Base-by-base conservation (phyloP, 2,888 invertebrate species). In the Drosophila borealis region DNA sequence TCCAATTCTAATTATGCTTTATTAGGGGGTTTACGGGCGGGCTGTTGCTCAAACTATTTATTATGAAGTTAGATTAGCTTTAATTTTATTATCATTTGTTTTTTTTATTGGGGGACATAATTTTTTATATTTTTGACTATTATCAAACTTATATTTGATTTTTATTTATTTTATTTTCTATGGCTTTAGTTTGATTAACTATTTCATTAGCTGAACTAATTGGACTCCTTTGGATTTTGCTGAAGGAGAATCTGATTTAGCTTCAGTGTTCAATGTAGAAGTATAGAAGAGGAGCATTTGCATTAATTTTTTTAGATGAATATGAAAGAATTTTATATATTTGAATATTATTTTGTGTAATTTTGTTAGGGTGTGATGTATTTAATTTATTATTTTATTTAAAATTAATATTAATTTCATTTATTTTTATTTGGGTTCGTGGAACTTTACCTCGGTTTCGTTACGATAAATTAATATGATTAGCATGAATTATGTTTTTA, bases 1-100 rank as follows among this genome's bases (percentile, higher is more conserved):
- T 96, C 95, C 10, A 95, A 96, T 94, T 33, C 29, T 5, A 33
- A 33, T 33, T 33, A 33, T 33, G 29, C 29, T 4, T 33, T 33
- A 33, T 33, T 33, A 33, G 29, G 29, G 29, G 29, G 29, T 0
- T 92, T 96, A 74, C 95, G 96, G 0, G 93, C 94, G 96, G 0
- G 93, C 94, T 2, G 94, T 96, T 0, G 95, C 95, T 91, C 96
- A 96, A 92, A 95, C 94, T 67, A 95, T 96, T 94, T 96, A 95
- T 89, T 96, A 96, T 94, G 96, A 96, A 92, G 95, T 96, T 93
- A 61, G 91, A 88, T 77, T 94, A 33, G 29, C 29, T 94, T 93
- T 89, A 53, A 33, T 33, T 33, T 74, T 48, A 86, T 62, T 94
- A 93, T 93, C 94, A 95, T 89, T 64, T 89, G 68, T 89, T 92